Evolutionary conservation across 2,888 invertebrate genomes (phyloP), one percentile per base, ranked within the genome.

Genomic region (Calliopum simillimum): DNA sequence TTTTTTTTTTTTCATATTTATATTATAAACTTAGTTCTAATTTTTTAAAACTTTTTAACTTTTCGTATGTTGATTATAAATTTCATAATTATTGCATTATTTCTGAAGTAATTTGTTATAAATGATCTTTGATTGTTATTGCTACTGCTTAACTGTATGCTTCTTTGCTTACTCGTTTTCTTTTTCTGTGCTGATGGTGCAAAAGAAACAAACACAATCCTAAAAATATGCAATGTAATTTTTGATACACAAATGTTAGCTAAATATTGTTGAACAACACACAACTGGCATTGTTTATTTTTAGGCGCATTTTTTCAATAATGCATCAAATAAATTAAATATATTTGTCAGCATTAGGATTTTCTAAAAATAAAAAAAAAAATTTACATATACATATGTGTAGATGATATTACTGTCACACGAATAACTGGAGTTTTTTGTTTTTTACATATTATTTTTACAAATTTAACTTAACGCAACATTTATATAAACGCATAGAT

Each of bases 11-110:
- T n/a, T n/a, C n/a, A n/a, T n/a, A n/a, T n/a, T n/a, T 8, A 8
- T 33, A 33, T 4, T 6, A 33, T 33, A 33, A 33, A 8, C 33
- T 33, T 33, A 33, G 5, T 2, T 8, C 33, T 33, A 33, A n/a
- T n/a, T 33, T 33, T 33, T 33, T 8, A 33, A 33, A 33, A 33
- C 8, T 33, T 33, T 8, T 33, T 33, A 33, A 33, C 33, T 4
- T 33, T 6, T 33, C 33, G 21, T 23, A 12, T 47, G 25, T 13
- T 49, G 21, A 21, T 49, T 64, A 51, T 43, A 61, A 61, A 19
- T 8, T 44, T 61, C 41, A 64, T 41, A 64, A 23, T 68, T 68
- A 62, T 68, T 62, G 53, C 55, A 56, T 62, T 53, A n/a, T 44
- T 5, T 44, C 55, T 33, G 61, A 68, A 61, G 68, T 68, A 68